Evolutionary conservation across 2,113 vertebrate genomes (phyloP).

Genomic region (Numenius arquata): DNA sequence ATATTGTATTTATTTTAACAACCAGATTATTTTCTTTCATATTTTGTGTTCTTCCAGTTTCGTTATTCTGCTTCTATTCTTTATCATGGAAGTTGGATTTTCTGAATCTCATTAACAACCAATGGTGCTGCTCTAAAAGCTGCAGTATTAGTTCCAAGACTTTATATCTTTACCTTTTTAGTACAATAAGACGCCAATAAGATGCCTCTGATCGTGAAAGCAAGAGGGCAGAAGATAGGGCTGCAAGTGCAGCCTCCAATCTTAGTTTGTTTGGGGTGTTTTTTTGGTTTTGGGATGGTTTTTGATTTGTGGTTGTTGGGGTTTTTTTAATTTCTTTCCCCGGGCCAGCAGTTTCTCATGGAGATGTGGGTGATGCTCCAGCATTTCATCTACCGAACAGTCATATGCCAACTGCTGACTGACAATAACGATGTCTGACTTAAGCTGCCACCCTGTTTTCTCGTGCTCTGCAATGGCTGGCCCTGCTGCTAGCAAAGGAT

Average conservation of each 20-base stretch:
- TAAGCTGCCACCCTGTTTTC: background rate
- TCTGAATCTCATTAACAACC: background rate
- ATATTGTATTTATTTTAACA: background rate
- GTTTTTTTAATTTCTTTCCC: no score
- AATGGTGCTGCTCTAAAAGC: background rate
- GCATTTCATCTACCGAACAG: background rate
- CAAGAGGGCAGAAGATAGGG: background rate
- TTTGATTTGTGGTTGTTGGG: background rate
- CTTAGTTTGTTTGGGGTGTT: rapidly evolving
- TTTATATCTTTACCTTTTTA: background rate
- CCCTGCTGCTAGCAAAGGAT: background rate
- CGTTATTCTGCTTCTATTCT: background rate
- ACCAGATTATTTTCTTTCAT: background rate
- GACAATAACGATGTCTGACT: background rate
- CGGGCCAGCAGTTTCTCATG: background rate
- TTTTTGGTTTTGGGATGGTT: background rate
- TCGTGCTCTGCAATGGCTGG: background rate
- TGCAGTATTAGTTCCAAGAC: background rate
- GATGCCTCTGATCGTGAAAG: background rate
- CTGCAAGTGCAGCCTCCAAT: background rate
- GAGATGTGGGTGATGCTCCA: background rate
- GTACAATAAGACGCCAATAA: background rate
- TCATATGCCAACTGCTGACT: background rate
- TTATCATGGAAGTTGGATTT: background rate
- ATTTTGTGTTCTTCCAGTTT: background rate